Base-by-base conservation (phyloP, 2,113 vertebrate species). In the Scopus umbretta region DNA sequence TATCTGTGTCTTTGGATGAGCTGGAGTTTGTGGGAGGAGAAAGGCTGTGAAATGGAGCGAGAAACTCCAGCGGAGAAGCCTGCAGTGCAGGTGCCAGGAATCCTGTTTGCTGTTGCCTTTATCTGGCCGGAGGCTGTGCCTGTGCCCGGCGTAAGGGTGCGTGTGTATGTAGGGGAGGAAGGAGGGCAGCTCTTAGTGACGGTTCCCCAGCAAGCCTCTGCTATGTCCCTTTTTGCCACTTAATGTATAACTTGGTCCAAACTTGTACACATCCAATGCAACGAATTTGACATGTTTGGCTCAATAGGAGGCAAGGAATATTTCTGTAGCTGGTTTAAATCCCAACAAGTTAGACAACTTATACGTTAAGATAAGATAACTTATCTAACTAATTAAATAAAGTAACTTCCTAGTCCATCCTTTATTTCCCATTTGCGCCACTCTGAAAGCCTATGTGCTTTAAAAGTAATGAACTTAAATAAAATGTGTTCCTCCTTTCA, bases 141-240 rank as follows among this genome's bases (percentile, higher is more conserved):
- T 67, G 1, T 50, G 81, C 56, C 34, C 62, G 30, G 67, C 0
- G 0, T 12, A 17, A 13, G 80, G 50, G 56, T 72, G 13, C 5
- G 0, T 5, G 3, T 27, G 19, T 56, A 0, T 16, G 40, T 0
- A 61, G 52, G 26, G 34, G n/a, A 81, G 73, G 13, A n/a, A 38
- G 87, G 84, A 62, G 63, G n/a, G 38, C 67, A 72, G 30, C 21
- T 53, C 32, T 22, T 16, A 1, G 6, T 58, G n/a, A 3, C 0
- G 4, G 13, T 7, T 50, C 29, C 62, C 58, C 62, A 76, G 52
- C 19, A 23, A 26, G 23, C 21, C 34, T 72, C 61, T 43, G 18
- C 43, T 58, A 13, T 0, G 4, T 26, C 73, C 30, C 16, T 58
- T 82, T 21, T 16, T 40, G 27, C 34, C 43, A 2, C 26, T 83